Base-by-base conservation (phyloP, 2,797 vertebrate genomes). In the Pseudochromis fuscus region DNA sequence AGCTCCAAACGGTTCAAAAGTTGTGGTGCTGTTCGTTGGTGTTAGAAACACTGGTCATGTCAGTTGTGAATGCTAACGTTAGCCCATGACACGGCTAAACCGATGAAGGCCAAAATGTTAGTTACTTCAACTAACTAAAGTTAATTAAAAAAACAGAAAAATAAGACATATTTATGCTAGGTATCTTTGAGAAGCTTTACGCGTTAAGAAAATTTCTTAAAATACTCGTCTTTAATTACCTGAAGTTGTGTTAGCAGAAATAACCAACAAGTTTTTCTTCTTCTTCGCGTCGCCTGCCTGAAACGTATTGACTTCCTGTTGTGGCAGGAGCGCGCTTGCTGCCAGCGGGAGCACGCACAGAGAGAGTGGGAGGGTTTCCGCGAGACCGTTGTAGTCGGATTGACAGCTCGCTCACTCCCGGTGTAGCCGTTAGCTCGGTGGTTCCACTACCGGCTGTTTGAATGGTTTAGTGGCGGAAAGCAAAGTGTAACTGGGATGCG, bases 81-180 rank as follows among this genome's bases (percentile, higher is more conserved):
- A 92, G 89, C 91, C 60, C 71, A 48, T 91, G 90, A 92, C 89
- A 49, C 25, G 40, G 88, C 88, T 88, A 79, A 88, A 89, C 56
- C 46, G 21, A 49, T 27, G 27, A 73, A 49, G 51, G 33, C 64
- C 33, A 38, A 64, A 64, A 1, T 50, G 6, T 23, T 7, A 16
- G 2, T 7, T 12, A 11, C 27, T 31, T 40, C 3, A 58, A 13
- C 2, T 0, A 15, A 0, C 3, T 21, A 23, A 35, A 63, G 2
- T 28, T n/a, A 1, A 8, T 13, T 38, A 0, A n/a, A 40, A 4
- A 7, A 0, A 11, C 1, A n/a, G 1, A 52, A 45, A 28, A 38
- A 18, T 0, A 0, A 55, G 1, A 5, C 30, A 1, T 6, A 1
- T 1, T 2, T 4, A 4, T 0, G 7, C n/a, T n/a, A 2, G 2